Evolutionary conservation across 2,113 vertebrate species (phyloP).

Genomic region (Oncorhynchus gorbuscha): DNA sequence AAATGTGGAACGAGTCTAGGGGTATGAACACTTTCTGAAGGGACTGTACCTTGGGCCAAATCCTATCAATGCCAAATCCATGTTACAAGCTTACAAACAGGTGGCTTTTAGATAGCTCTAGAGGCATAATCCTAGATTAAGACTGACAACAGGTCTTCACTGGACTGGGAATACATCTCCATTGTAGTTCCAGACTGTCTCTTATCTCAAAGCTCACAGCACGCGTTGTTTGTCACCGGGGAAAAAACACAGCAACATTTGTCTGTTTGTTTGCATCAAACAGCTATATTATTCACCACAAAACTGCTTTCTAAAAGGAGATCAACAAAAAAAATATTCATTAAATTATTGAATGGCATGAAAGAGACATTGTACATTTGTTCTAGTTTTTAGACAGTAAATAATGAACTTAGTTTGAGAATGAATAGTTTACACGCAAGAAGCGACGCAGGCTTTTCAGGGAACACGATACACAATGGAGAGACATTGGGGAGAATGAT

Average conservation of each 20-base stretch:
- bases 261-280: conserved; percentile 41
- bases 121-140: conserved; percentile 70
- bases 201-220: conserved; percentile 53
- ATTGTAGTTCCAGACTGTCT: conserved; percentile 61
- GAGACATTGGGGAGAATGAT: neutral
- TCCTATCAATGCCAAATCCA: neutral
- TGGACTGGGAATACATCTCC: conserved; percentile 27
- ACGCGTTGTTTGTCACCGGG: conserved; percentile 57
- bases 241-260: conserved; percentile 21
- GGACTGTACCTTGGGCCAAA: neutral
- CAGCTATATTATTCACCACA: conserved; percentile 64
- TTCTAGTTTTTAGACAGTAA: conserved; percentile 7
- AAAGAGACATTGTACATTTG: conserved; percentile 31
- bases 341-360: conserved; percentile 64
- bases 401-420: neutral
- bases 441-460: neutral
- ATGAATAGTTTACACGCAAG: neutral
- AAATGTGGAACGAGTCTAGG: no score
- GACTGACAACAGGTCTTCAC: conserved; percentile 61
- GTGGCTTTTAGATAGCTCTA: conserved; percentile 63
- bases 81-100: conserved; percentile 48
- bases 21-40: no score
- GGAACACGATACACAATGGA: neutral
- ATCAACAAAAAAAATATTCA: conserved; percentile 51
- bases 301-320: conserved; percentile 38